These are phyloP conservation scores for Canis aureus DNA, from an alignment of 2,113 vertebrate species.

Conservation along the genomic window DNA sequence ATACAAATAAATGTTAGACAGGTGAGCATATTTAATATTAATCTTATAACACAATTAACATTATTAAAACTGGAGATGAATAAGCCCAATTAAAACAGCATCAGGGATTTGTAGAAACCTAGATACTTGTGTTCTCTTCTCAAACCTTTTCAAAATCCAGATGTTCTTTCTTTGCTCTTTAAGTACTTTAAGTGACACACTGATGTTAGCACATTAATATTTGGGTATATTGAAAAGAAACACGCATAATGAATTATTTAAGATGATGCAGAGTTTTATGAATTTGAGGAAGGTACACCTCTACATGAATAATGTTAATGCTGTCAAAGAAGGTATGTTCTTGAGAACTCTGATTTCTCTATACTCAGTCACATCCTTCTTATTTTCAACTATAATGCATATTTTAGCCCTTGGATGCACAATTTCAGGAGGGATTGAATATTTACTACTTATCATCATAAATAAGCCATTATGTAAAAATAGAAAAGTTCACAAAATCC, in stretches of 20 bases:
- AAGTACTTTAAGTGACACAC: background rate
- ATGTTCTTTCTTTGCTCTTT: constrained; percentile 19
- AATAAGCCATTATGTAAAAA: constrained; percentile 28
- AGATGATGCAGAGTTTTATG: background rate
- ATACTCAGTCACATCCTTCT: background rate
- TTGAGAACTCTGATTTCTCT: constrained; percentile 29
- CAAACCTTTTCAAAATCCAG: background rate
- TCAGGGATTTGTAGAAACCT: constrained; percentile 13
- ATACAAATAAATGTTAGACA: constrained; percentile 62
- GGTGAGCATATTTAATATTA: constrained; percentile 37
- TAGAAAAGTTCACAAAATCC: constrained; percentile 33
- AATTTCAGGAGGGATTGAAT: background rate
- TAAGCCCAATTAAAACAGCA: constrained; percentile 17
- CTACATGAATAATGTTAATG: constrained; percentile 67
- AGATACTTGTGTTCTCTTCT: constrained; percentile 53
- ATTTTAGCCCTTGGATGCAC: background rate
- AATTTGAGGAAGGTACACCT: constrained; percentile 14
- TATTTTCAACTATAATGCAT: background rate
- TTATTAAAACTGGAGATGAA: constrained; percentile 51
- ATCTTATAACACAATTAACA: constrained; percentile 12
- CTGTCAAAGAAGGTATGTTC: constrained; percentile 47
- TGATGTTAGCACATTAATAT: constrained; percentile 20
- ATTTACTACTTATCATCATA: constrained; percentile 28
- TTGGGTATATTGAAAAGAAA: background rate
- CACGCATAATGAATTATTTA: background rate